Conservation (phyloP, 2,888 invertebrate species). For the Dorcus hopei region DNA sequence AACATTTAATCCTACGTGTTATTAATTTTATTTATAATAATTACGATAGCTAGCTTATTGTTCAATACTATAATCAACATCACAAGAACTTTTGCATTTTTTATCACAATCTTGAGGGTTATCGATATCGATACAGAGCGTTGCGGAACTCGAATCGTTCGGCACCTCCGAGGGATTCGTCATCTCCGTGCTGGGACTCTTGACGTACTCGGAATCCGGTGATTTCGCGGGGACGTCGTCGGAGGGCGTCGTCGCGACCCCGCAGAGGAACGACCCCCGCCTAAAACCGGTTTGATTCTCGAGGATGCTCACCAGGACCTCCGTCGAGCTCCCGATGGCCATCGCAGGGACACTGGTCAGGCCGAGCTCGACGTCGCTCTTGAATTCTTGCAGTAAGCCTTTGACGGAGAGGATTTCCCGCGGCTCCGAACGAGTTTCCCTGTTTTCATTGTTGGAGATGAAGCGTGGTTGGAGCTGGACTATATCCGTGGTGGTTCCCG, state of each 20-base stretch:
- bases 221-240: constrained; percentile 27
- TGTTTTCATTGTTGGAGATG: constrained; percentile 57
- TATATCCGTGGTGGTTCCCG: constrained; percentile 65
- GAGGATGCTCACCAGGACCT: constrained; percentile 43
- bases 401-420: constrained; percentile 38
- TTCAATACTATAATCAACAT: neutral
- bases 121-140: constrained; percentile 6
- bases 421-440: constrained; percentile 53
- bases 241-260: neutral
- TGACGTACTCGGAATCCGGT: constrained; percentile 35
- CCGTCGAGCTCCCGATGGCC: constrained; percentile 45
- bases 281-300: constrained; percentile 41
- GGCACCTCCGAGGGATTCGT: constrained; percentile 31
- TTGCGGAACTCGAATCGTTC: constrained; percentile 9
- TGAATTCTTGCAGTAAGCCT: constrained; percentile 20
- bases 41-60: too few relatives aligned
- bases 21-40: too few relatives aligned
- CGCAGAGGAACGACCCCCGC: constrained; percentile 32
- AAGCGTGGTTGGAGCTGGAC: constrained; percentile 71
- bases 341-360: constrained; percentile 40
- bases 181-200: constrained; percentile 43
- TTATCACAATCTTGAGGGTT: constrained; percentile 16
- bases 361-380: constrained; percentile 34
- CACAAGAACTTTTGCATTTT: neutral
- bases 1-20: too few relatives aligned